Conservation (phyloP, 2,113 vertebrate genomes). For the Guaruba guarouba region DNA sequence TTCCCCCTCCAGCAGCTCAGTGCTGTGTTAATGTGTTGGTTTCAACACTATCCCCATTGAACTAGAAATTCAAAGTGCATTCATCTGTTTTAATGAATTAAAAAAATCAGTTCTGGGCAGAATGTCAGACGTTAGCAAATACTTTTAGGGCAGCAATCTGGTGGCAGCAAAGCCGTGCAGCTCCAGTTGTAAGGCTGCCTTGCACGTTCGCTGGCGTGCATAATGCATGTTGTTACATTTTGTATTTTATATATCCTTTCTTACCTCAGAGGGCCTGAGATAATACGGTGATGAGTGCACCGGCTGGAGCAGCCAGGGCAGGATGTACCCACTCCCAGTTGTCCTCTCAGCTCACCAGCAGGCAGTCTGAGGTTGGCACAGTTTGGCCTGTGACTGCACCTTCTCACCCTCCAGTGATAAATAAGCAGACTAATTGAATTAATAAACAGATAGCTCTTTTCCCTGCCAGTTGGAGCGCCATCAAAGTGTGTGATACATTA, state of each 20-base stretch:
- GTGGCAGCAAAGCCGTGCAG: neutral
- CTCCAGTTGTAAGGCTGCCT: neutral
- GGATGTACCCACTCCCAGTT: neutral
- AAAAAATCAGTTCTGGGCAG: neutral
- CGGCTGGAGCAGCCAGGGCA: neutral
- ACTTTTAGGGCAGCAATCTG: neutral
- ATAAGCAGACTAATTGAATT: constrained; percentile 86
- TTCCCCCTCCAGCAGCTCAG: neutral
- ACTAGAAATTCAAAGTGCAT: neutral
- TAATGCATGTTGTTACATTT: neutral
- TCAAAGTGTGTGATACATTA: constrained; percentile 84
- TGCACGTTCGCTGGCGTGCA: neutral
- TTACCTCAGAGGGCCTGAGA: neutral
- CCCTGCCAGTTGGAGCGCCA: constrained; percentile 80
- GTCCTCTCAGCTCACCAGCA: neutral
- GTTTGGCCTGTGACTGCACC: constrained; percentile 72
- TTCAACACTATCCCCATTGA: neutral
- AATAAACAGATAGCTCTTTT: constrained; percentile 82
- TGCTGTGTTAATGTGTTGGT: neutral
- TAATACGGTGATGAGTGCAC: neutral
- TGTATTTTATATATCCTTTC: neutral
- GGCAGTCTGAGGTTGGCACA: constrained; percentile 43
- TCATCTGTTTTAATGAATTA: neutral
- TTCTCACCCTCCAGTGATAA: constrained; percentile 73
- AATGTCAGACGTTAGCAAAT: neutral